Evolutionary conservation across 1,140 invertebrate species (phyloP).

Genomic region (Bombus cullumanus): DNA sequence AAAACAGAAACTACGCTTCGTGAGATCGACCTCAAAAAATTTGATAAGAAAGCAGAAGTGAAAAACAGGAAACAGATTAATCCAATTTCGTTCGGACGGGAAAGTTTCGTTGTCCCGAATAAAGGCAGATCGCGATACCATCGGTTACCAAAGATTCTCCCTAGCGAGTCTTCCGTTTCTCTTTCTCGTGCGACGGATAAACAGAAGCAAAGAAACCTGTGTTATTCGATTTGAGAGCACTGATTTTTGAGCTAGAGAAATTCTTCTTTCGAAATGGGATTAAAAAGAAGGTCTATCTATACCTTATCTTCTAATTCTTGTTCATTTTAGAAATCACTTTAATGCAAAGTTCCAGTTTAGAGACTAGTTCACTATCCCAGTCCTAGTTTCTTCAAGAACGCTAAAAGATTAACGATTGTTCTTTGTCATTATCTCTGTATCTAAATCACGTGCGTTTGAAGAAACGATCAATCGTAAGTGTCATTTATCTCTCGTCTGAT

Average conservation of each 20-base stretch:
- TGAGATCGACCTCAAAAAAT: constrained; percentile 2
- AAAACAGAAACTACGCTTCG: background rate
- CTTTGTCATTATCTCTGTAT: background rate
- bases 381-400: background rate
- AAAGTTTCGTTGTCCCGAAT: constrained; percentile 19
- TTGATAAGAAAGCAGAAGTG: background rate
- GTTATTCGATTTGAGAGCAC: constrained; percentile 5
- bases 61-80: constrained; percentile 30
- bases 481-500: background rate
- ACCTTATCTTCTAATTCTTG: too few relatives aligned
- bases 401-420: background rate
- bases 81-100: background rate
- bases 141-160: constrained; percentile 9
- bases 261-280: background rate
- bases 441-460: background rate
- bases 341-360: background rate
- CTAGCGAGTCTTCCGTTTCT: background rate
- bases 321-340: background rate
- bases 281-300: background rate
- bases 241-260: background rate
- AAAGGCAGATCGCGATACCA: constrained; percentile 9
- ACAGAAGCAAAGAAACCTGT: background rate
- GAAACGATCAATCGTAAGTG: background rate
- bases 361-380: background rate
- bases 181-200: background rate